These are phyloP conservation scores for Fragum fragum DNA, from an alignment of 2,888 invertebrate species.

Conservation along the genomic window DNA sequence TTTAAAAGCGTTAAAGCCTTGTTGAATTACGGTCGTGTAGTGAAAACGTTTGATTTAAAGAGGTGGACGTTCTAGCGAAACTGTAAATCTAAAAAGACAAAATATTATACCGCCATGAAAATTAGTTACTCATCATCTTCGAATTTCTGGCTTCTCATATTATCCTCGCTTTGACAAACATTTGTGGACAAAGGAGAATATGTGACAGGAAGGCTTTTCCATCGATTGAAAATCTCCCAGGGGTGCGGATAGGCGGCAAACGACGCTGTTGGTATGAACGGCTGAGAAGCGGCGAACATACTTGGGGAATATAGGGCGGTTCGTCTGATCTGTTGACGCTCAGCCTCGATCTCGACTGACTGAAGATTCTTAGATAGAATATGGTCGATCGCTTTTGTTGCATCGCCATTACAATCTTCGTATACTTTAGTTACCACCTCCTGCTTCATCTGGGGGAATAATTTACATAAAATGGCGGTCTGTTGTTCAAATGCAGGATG, in stretches of 20 bases:
- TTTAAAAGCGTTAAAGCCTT: too few relatives aligned
- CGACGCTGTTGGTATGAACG: background rate
- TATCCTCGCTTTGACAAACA: background rate
- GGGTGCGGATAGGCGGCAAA: constrained; percentile 20
- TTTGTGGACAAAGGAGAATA: constrained; percentile 2
- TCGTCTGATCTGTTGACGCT: background rate
- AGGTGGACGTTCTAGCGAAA: too few relatives aligned
- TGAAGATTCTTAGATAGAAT: constrained; percentile 42
- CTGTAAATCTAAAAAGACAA: too few relatives aligned
- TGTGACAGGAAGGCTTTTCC: constrained; percentile 21
- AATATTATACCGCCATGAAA: too few relatives aligned
- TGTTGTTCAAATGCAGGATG: background rate
- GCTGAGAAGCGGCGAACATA: background rate
- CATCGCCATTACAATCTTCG: constrained; percentile 30
- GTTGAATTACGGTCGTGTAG: too few relatives aligned
- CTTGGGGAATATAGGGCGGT: constrained; percentile 3
- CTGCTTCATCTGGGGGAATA: constrained; percentile 28
- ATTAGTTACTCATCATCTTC: background rate
- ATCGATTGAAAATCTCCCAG: constrained; percentile 24
- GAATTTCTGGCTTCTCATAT: background rate
- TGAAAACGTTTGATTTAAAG: too few relatives aligned
- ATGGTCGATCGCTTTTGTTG: constrained; percentile 46
- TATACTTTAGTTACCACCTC: constrained; percentile 28
- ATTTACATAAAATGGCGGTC: constrained; percentile 12
- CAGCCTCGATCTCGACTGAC: background rate